Percentiles rank a stretch among this genome's conserved stretches.
phyloP scores from a whole-genome alignment of 2,888 invertebrate species.

The Xylota segnis region DNA sequence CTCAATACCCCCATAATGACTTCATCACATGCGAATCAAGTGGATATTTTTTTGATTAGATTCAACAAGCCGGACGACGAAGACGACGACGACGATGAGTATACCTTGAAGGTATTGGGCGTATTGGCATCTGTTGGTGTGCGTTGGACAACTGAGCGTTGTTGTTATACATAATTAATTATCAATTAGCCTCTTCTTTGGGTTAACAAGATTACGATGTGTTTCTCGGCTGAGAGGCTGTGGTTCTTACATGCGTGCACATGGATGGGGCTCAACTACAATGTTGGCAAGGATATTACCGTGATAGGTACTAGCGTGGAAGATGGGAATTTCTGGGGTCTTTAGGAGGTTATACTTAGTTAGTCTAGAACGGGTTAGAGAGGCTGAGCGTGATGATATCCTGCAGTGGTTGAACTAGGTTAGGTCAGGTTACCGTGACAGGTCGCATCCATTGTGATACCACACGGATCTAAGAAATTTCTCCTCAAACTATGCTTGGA shows the following conservation, averaged over 20 bases:
- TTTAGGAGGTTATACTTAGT: no score
- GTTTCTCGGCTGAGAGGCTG: slow-evolving; percentile 5
- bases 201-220: slow-evolving; percentile 16
- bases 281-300: no score
- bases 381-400: no score
- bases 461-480: no score
- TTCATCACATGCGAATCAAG: slow-evolving; percentile 75
- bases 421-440: no score
- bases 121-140: slow-evolving; percentile 17
- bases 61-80: slow-evolving; percentile 18
- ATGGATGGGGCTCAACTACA: no score
- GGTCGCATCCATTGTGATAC: no score
- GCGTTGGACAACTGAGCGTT: not conserved
- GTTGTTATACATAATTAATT: slow-evolving; percentile 52
- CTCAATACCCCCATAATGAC: slow-evolving; percentile 67
- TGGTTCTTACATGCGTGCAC: not conserved
- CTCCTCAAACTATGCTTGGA: no score
- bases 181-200: slow-evolving; percentile 52
- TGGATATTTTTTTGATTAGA: slow-evolving; percentile 47
- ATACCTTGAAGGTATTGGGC: slow-evolving; percentile 10
- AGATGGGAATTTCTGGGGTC: no score
- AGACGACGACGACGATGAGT: not conserved
- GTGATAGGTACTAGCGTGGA: no score
- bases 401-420: no score
- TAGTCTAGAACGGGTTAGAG: no score